Evolutionary conservation across 2,113 vertebrate species (phyloP).

Genomic region (Equus przewalskii): DNA sequence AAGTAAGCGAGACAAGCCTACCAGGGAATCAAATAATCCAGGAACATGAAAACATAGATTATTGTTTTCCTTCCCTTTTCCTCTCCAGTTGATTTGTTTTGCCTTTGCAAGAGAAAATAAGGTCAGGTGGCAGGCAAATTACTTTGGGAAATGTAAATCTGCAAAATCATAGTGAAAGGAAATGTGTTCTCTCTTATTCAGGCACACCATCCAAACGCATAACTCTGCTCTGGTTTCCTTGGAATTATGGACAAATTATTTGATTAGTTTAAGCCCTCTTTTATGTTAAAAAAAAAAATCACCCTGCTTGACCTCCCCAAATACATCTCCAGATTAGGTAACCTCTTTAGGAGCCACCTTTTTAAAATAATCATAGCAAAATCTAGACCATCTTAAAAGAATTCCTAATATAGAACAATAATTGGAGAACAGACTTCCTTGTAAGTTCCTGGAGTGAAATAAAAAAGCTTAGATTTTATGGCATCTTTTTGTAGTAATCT

Average conservation of each 20-base stretch:
- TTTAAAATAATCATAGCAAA: constrained; percentile 48
- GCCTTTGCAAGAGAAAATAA: constrained; percentile 74
- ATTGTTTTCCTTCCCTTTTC: constrained; percentile 73
- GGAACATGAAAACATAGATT: constrained; percentile 78
- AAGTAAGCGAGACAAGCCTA: constrained; percentile 77
- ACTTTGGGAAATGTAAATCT: constrained; percentile 39
- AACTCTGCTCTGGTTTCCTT: not conserved
- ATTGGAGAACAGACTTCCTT: constrained; percentile 34
- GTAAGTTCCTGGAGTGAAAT: constrained; percentile 65
- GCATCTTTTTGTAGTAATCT: constrained; percentile 64
- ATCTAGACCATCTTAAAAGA: not conserved
- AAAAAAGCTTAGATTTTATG: constrained; percentile 58
- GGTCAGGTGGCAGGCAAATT: constrained; percentile 59
- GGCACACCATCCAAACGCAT: not conserved
- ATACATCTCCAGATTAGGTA: not conserved
- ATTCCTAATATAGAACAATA: constrained; percentile 46
- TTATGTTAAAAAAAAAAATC: not conserved
- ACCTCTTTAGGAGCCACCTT: not conserved
- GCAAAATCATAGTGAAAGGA: constrained; percentile 36
- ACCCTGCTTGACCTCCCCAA: not conserved
- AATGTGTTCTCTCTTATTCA: not conserved
- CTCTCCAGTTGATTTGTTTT: constrained; percentile 78
- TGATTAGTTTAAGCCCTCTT: not conserved
- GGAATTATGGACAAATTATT: constrained; percentile 21
- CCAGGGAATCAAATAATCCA: constrained; percentile 79